Percentiles rank a stretch among this genome's conserved stretches.
Evolutionary conservation across 2,888 invertebrate genomes (phyloP).

Genomic region (Liodrosophila aerea): DNA sequence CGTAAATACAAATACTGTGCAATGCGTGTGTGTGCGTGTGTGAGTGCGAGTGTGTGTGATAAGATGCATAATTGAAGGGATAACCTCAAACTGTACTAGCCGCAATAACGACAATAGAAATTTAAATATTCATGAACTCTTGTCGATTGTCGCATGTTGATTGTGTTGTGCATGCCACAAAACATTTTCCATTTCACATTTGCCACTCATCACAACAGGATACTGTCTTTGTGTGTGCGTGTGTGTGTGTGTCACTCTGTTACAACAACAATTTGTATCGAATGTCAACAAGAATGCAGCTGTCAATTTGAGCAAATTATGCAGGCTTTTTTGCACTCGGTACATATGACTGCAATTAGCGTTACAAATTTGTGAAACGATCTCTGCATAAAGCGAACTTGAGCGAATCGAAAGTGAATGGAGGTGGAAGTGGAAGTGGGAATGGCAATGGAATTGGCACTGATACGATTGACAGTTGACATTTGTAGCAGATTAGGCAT

Average conservation of each 20-base stretch:
- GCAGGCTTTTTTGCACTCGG: constrained; percentile 46
- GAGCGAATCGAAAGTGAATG: background rate
- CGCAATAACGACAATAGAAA: constrained; percentile 42
- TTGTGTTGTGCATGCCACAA: constrained; percentile 30
- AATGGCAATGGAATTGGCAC: background rate
- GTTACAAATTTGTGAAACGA: constrained; percentile 5
- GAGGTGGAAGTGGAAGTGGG: too few species aligned
- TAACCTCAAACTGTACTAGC: constrained; percentile 1
- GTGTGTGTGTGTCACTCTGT: constrained; percentile 16
- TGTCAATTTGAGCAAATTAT: constrained; percentile 33
- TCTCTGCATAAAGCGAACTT: background rate
- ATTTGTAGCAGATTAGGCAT: constrained; percentile 65
- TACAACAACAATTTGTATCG: constrained; percentile 41
- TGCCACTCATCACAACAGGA: background rate
- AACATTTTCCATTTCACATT: constrained; percentile 15
- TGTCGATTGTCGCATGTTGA: constrained; percentile 29
- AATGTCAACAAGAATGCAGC: constrained; percentile 39
- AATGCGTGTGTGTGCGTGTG: background rate
- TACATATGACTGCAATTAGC: constrained; percentile 60
- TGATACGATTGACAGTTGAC: constrained; percentile 61
- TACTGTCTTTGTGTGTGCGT: too few species aligned
- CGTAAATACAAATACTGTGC: background rate
- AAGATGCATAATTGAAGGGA: constrained; percentile 5
- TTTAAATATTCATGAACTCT: constrained; percentile 60
- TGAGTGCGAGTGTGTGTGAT: constrained; percentile 9